Evolutionary conservation across 2,113 vertebrate species (phyloP).

Genomic region (Cricetomys ansorgei): DNA sequence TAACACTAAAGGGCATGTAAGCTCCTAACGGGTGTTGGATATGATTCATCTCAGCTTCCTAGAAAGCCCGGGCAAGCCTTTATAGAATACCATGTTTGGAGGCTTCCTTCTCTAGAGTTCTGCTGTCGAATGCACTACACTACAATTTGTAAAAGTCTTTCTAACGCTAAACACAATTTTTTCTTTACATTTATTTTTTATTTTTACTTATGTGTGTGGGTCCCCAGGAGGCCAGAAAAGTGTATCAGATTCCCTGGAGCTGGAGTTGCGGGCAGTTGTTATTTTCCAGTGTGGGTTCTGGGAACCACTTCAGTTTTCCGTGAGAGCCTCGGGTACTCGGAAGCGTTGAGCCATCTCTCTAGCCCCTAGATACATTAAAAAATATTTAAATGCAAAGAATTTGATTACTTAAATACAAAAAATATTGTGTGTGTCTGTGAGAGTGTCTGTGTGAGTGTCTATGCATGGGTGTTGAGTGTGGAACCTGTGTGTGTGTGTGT

Average conservation of each 20-base stretch:
- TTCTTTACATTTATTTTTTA: not conserved
- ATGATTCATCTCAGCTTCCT: not conserved
- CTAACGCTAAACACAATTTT: not conserved
- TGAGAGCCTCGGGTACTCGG: not conserved
- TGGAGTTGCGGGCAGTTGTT: not conserved
- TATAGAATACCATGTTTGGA: constrained; percentile 22
- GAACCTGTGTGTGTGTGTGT: no score
- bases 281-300: not conserved
- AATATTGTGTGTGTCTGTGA: not conserved
- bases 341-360: not conserved
- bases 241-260: not conserved
- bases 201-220: not conserved
- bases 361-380: not conserved
- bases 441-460: not conserved
- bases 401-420: no score
- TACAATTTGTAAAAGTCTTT: not conserved
- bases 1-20: not conserved
- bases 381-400: not conserved
- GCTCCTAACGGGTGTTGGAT: not conserved
- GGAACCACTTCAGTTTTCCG: not conserved
- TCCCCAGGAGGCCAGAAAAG: not conserved
- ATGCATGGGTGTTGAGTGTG: no score
- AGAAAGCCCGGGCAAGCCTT: not conserved
- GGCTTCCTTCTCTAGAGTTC: constrained; percentile 21
- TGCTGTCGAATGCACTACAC: not conserved